Conservation (phyloP, 2,888 invertebrate genomes). For the Anaspis maculata region DNA sequence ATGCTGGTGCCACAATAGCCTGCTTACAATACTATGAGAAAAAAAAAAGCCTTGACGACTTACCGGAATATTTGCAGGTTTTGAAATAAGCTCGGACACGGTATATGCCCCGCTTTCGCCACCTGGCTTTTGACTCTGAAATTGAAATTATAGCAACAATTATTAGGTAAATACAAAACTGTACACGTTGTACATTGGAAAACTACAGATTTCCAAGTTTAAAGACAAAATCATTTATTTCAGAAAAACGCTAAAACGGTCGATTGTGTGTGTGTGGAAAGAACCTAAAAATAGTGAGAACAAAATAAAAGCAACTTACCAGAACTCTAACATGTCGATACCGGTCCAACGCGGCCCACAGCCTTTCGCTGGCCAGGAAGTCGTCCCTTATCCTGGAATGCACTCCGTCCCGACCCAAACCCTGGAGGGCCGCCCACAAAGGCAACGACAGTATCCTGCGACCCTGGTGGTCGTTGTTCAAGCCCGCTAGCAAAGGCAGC, state of each 20-base stretch:
- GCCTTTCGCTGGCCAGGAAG: conserved; percentile 61
- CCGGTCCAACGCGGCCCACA: conserved; percentile 52
- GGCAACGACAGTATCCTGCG: conserved; percentile 69
- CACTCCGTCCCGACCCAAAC: conserved; percentile 64
- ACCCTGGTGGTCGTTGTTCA: conserved; percentile 44
- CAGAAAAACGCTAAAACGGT: too few species aligned
- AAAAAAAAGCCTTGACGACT: too few species aligned
- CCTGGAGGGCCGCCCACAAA: conserved; percentile 74
- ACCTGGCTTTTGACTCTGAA: conserved; percentile 71
- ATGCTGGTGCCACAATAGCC: too few species aligned
- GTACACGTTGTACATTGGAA: too few species aligned
- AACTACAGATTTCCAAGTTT: too few species aligned
- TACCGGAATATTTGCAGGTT: conserved; percentile 48
- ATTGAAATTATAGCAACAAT: conserved; percentile 16
- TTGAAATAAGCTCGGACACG: conserved; percentile 53
- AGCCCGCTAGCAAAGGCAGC: conserved; percentile 52
- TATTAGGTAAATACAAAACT: background rate
- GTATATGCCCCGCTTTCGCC: conserved; percentile 60
- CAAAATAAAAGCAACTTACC: too few species aligned
- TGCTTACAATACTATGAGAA: too few species aligned
- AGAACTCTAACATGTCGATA: conserved; percentile 61
- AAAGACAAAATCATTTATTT: too few species aligned
- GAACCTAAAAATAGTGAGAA: too few species aligned
- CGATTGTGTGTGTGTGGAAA: too few species aligned
- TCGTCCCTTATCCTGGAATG: conserved; percentile 63